phyloP scores from a whole-genome alignment of 2,113 vertebrate genomes.

The Myotis lucifugus region DNA sequence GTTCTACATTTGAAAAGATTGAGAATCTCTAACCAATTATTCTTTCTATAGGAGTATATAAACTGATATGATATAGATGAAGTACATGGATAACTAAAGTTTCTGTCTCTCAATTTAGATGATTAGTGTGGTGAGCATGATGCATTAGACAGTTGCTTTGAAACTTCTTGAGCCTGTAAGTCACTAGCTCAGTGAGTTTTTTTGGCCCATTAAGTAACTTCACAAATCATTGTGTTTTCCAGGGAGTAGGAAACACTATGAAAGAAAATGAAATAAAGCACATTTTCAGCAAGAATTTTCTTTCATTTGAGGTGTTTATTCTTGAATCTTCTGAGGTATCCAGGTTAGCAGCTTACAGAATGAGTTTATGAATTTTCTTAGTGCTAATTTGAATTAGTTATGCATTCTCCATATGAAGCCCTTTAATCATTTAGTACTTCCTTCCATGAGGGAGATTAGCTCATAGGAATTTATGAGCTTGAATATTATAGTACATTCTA shows the following conservation, averaged over 20 bases:
- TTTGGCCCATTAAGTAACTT: constrained; percentile 53
- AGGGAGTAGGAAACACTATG: not conserved
- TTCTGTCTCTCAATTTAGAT: constrained; percentile 35
- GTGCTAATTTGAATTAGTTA: constrained; percentile 51
- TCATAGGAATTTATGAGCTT: constrained; percentile 54
- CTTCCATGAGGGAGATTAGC: constrained; percentile 40
- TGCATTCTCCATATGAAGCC: constrained; percentile 50
- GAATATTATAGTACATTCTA: constrained; percentile 32
- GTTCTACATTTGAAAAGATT: constrained; percentile 1
- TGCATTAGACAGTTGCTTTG: not conserved
- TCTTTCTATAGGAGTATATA: not conserved
- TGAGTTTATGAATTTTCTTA: constrained; percentile 19
- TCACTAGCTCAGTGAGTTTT: constrained; percentile 45
- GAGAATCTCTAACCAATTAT: not conserved
- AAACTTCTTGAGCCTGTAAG: not conserved
- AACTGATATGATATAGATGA: not conserved
- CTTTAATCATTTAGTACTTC: constrained; percentile 25
- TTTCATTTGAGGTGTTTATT: constrained; percentile 53
- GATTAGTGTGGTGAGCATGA: not conserved
- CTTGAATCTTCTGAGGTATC: constrained; percentile 13
- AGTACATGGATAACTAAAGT: not conserved
- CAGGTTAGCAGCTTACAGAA: constrained; percentile 29
- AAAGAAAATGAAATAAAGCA: constrained; percentile 54
- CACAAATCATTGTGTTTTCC: constrained; percentile 38
- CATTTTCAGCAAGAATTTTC: constrained; percentile 53